Evolutionary conservation across 2,888 invertebrate species (phyloP).

Genomic region (Xanthorhoe designata): DNA sequence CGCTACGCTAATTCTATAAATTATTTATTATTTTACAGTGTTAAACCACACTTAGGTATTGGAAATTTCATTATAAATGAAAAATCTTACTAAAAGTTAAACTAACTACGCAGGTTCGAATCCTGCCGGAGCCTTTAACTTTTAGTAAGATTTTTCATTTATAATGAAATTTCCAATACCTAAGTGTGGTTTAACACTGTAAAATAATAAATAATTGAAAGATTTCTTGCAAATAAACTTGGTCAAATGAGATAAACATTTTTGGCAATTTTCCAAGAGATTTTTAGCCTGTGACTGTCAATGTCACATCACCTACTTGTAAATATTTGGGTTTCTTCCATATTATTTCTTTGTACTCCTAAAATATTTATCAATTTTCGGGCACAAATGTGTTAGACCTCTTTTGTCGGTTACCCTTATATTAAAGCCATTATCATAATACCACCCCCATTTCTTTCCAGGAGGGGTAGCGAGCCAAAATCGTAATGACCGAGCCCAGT

Average conservation of each 20-base stretch:
- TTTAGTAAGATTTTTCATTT: no score
- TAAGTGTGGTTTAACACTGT: no score
- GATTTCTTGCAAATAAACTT: background rate
- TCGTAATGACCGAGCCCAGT: constrained; percentile 47
- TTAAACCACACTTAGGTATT: no score
- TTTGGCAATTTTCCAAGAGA: background rate
- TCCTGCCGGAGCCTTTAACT: no score
- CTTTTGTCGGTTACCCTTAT: constrained; percentile 49
- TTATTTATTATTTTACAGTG: no score
- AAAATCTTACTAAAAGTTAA: no score
- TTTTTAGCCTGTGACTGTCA: background rate
- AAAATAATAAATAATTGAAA: background rate
- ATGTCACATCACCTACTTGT: background rate
- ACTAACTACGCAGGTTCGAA: no score
- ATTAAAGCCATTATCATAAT: constrained; percentile 65
- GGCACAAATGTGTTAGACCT: constrained; percentile 12
- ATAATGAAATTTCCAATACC: no score
- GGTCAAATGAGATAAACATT: background rate
- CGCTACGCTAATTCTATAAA: no score
- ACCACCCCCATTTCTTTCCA: constrained; percentile 53
- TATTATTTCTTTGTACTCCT: background rate
- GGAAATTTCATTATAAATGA: no score
- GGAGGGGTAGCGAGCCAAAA: constrained; percentile 53
- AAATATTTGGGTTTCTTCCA: background rate
- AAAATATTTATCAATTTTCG: constrained; percentile 9